Base-by-base conservation (phyloP, 2,888 invertebrate genomes). In the Eumerus sabulonum region DNA sequence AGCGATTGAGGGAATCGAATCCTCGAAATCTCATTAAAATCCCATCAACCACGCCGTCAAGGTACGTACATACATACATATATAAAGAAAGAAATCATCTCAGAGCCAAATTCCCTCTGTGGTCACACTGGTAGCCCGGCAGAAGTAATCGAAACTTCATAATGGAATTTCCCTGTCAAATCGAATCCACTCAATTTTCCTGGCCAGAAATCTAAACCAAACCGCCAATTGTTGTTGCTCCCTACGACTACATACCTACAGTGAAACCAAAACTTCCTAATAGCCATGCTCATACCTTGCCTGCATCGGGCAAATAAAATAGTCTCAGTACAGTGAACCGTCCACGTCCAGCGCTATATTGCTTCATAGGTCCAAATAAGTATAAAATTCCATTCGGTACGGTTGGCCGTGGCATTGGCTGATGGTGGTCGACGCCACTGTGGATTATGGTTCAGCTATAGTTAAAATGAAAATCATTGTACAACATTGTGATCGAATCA, bases 121-220 rank as follows among this genome's bases (percentile, higher is more conserved):
- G 79, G 79, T 79, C 70, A 60, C 79, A 56, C 79, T 45, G 48
- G 53, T 60, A 64, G 53, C 47, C 51, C 36, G 12, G 35, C 74
- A 66, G 74, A 79, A 70, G 74, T 79, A 79, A 79, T 79, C 79
- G 70, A 79, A 79, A 59, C 68, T 74, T 79, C 64, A 51, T 74
- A 79, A 79, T 79, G 79, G 79, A 74, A 74, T 74, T 74, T 64
- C 54, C 47, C 64, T 74, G 79, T 79, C 79, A 70, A 74, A 79
- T 64, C 48, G 17, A 60, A 54, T 59, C 38, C 16, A n/a, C 40
- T 27, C 27, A 27, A 27, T 27, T 27, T 27, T 27, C 27, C 27
- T 4, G 27, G 3, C 27, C 27, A 27, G 27, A 27, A 27, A 27
- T 27, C 27, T 27, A 7, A 27, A 11, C 50, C 57, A 16, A 77